Base-by-base conservation (phyloP, 2,888 invertebrate species). In the Zaprionus lineosus region DNA sequence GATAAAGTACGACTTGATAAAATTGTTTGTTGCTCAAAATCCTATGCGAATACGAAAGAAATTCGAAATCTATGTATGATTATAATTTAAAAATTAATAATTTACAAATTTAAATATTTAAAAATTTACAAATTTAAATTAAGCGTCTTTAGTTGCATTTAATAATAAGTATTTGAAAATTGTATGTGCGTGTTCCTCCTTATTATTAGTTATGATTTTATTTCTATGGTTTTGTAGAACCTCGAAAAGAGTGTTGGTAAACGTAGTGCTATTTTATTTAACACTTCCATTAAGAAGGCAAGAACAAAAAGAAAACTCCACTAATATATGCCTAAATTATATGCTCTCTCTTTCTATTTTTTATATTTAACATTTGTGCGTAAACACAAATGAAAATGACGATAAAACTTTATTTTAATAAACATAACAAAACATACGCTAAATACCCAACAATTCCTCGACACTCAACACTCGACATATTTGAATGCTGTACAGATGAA, bases 401-500 rank as follows among this genome's bases (percentile, higher is more conserved):
- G 7, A 8, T 16, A 24, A 36, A 33, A n/a, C n/a, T n/a, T n/a
- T n/a, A n/a, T n/a, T 28, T n/a, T n/a, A 24, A 31, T 11, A 11
- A 14, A 31, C 8, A 36, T 8, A 8, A 34, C 1, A 48, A 48
- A 40, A 14, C 34, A 40, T 14, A 59, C 31, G 33, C 28, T n/a
- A 29, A 37, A 31, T 11, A 19, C 16, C n/a, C 37, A 34, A 33
- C 11, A 12, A 39, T 29, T 15, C 29, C 18, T 24, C 34, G 12
- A 29, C 33, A 8, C 24, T 18, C 16, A 44, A 52, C 34, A 36
- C n/a, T n/a, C n/a, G n/a, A n/a, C n/a, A 43, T 37, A 31, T 31
- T 24, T 18, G 28, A 34, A 28, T 28, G 19, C 8, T 33, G 33
- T 11, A 19, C 57, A 90, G 90, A 90, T 63, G 90, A 90, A 84